Evolutionary conservation across 2,797 vertebrate genomes (phyloP).

Genomic region (Phrynocephalus guinanensis): DNA sequence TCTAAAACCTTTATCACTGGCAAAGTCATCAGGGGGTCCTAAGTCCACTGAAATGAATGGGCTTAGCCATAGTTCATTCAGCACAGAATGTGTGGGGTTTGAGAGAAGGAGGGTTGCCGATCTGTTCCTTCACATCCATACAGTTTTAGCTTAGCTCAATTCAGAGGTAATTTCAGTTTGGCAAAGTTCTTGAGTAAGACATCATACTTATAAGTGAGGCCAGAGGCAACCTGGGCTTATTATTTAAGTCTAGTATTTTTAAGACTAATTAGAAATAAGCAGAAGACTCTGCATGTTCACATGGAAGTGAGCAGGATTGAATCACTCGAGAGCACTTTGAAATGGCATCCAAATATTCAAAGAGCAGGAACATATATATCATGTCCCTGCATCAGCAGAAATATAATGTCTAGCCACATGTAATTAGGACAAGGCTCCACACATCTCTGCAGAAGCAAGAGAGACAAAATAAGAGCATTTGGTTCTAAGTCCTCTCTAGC

Average conservation of each 20-base stretch:
- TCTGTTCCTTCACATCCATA: no score
- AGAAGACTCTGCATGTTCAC: neutral
- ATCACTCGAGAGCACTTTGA: neutral
- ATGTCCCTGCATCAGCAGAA: no score
- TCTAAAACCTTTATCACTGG: no score
- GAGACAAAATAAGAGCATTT: neutral
- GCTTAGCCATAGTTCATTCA: no score
- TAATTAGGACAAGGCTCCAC: neutral
- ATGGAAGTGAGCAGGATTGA: neutral
- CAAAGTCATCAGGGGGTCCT: no score
- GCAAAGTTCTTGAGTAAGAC: neutral
- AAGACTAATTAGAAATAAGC: neutral
- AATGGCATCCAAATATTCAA: neutral
- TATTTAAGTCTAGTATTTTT: neutral
- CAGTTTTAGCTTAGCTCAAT: neutral
- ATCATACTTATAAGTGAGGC: neutral
- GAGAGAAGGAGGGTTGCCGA: no score
- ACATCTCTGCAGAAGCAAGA: neutral
- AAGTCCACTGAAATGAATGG: no score
- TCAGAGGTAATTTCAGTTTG: neutral
- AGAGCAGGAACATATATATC: neutral
- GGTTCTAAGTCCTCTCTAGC: neutral
- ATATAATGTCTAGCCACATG: neutral
- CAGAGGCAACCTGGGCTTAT: no score
- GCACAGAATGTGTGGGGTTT: no score